These are phyloP conservation scores for Drosophila paucipuncta DNA, from an alignment of 2,888 invertebrate species.

Conservation along the genomic window DNA sequence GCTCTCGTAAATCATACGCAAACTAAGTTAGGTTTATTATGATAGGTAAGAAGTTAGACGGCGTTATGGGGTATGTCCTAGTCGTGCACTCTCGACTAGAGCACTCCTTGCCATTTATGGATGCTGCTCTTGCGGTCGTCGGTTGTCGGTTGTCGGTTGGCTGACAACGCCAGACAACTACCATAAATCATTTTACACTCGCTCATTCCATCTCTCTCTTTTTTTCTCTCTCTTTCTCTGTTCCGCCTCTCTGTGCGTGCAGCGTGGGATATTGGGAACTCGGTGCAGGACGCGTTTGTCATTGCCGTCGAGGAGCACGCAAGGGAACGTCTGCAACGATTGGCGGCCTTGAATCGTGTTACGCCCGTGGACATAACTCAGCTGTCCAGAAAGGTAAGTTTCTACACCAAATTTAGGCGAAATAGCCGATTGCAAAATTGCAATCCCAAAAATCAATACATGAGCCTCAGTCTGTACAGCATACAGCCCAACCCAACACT, in stretches of 20 bases:
- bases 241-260: slow-evolving; percentile 70
- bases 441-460: background rate
- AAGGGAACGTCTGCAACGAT: slow-evolving; percentile 94
- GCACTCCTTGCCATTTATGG: background rate
- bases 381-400: slow-evolving; percentile 92
- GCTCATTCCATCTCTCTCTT: background rate
- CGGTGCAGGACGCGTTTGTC: slow-evolving; percentile 98
- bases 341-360: slow-evolving; percentile 96
- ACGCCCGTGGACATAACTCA: slow-evolving; percentile 97
- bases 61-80: background rate
- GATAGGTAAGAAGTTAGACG: too few relatives aligned
- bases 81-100: background rate
- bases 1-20: background rate
- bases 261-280: slow-evolving; percentile 95
- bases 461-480: background rate
- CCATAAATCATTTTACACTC: slow-evolving; percentile 54
- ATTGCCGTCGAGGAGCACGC: slow-evolving; percentile 99
- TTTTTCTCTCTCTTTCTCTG: slow-evolving; percentile 5
- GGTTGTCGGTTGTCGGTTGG: slow-evolving; percentile 25
- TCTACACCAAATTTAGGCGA: background rate
- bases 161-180: slow-evolving; percentile 39
- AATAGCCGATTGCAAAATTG: background rate
- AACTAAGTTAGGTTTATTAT: background rate
- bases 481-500: background rate
- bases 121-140: slow-evolving; percentile 23